phyloP scores from a whole-genome alignment of 2,888 invertebrate species.

The Bedellia somnulentella region DNA sequence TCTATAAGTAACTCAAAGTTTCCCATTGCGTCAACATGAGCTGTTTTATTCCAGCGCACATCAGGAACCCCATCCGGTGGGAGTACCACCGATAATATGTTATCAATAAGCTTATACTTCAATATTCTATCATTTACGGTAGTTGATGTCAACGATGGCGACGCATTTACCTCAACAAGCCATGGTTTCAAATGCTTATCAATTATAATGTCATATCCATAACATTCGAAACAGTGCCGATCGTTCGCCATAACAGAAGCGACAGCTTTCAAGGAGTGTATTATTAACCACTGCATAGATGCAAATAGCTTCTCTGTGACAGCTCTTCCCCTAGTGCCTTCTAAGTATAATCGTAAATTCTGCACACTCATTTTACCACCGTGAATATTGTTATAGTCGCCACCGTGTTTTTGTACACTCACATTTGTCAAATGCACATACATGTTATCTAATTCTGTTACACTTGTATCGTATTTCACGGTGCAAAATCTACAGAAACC shows the following conservation, averaged over 20 bases:
- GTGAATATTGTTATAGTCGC: conserved; percentile 91
- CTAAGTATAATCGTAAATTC: conserved; percentile 85
- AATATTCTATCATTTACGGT: conserved; percentile 92
- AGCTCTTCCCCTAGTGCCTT: conserved; percentile 85
- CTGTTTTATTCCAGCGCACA: conserved; percentile 85
- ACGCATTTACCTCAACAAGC: conserved; percentile 94
- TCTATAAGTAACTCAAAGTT: conserved; percentile 85
- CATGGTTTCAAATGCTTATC: conserved; percentile 93
- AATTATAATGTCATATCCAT: conserved; percentile 95
- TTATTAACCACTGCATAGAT: conserved; percentile 86
- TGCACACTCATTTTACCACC: conserved; percentile 94
- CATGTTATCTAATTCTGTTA: conserved; percentile 86
- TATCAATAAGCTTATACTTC: conserved; percentile 92
- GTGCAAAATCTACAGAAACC: conserved; percentile 97
- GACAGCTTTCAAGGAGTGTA: conserved; percentile 91
- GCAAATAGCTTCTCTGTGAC: conserved; percentile 88
- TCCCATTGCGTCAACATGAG: conserved; percentile 71
- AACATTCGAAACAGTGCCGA: conserved; percentile 90
- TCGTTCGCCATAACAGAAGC: conserved; percentile 92
- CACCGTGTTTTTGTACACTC: conserved; percentile 96
- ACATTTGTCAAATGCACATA: conserved; percentile 96
- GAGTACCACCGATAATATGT: conserved; percentile 86
- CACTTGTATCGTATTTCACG: conserved; percentile 90
- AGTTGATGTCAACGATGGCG: conserved; percentile 91
- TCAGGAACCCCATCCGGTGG: conserved; percentile 89